Base-by-base conservation (phyloP, 2,888 invertebrate genomes). In the Phortica magna region DNA sequence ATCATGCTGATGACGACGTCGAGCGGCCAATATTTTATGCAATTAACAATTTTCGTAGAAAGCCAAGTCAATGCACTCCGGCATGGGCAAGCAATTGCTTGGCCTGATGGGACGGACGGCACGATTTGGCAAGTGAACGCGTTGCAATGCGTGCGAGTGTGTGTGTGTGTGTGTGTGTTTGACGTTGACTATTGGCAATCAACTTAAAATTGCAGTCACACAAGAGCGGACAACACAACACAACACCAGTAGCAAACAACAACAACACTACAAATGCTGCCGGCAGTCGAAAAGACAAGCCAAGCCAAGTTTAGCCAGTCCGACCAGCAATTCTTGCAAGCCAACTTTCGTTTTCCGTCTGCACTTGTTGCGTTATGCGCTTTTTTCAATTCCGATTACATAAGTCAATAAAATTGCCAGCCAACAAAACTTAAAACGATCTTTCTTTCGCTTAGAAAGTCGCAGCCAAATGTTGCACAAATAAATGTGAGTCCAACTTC, bases 151-250 rank as follows among this genome's bases (percentile, higher is more conserved):
- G 73, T 68, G 73, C 53, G 78, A 78, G 65, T 78, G 73, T 74
- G 74, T 77, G 79, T 80, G 80, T 77, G 77, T 72, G 71, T 48
- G 48, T 57, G 43, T 9, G 43, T 55, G 65, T 78, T 70, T 53
- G 67, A n/a, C 53, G 55, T 75, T 31, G 74, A 55, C 74, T 41
- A 57, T 72, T 79, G 80, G 75, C 77, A 79, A 79, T 77, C 76
- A 81, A 81, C 79, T 80, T 77, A 74, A 48, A 74, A 76, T 78
- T 70, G 71, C 76, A 76, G 71, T 42, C 77, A 80, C 80, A 76
- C 64, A 57, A 57, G 68, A 74, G 67, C 71, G 55, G 31, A 31
- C 72, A 39, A 22, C n/a, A n/a, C 31, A 61, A 22, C 7, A 17
- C 59, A 61, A 22, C 22, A 64, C 14, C 39, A 31, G 9, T 53